phyloP scores from a whole-genome alignment of 2,797 vertebrate species.

The Anomalospiza imberbis region DNA sequence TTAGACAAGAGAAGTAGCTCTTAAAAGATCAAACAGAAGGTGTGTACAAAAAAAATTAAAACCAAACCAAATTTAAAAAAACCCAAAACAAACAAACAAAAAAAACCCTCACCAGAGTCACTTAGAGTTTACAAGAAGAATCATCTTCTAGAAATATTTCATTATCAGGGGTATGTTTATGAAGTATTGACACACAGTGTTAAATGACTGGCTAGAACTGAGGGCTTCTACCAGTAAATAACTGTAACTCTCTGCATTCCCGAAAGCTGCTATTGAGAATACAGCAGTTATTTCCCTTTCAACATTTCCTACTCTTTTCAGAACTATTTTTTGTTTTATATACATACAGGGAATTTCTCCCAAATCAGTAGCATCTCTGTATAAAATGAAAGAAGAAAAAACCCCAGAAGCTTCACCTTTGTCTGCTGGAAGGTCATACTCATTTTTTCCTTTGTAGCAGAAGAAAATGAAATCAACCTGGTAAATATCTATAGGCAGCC shows the following conservation, averaged over 20 bases:
- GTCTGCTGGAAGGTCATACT: conserved; percentile 18
- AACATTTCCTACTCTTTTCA: background rate
- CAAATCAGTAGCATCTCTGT: background rate
- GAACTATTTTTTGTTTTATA: background rate
- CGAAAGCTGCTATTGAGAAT: background rate
- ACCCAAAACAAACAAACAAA: too few relatives aligned
- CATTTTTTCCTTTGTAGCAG: conserved; percentile 8
- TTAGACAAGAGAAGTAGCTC: background rate
- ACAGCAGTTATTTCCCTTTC: background rate
- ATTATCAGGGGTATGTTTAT: background rate
- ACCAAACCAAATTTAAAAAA: background rate
- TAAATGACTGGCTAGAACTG: background rate
- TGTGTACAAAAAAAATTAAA: background rate
- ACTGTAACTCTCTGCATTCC: background rate
- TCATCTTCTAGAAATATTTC: background rate
- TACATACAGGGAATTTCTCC: background rate
- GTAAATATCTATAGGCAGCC: conserved; percentile 35
- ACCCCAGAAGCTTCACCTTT: conserved; percentile 23
- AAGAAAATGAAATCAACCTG: conserved; percentile 47
- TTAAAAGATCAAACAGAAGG: background rate
- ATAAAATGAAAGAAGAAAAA: conserved; percentile 12
- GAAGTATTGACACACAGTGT: background rate
- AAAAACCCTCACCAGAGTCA: background rate
- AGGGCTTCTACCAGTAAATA: background rate
- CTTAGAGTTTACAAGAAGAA: background rate